Conservation (phyloP, 2,888 invertebrate species). For the Hirtodrosophila duncani region DNA sequence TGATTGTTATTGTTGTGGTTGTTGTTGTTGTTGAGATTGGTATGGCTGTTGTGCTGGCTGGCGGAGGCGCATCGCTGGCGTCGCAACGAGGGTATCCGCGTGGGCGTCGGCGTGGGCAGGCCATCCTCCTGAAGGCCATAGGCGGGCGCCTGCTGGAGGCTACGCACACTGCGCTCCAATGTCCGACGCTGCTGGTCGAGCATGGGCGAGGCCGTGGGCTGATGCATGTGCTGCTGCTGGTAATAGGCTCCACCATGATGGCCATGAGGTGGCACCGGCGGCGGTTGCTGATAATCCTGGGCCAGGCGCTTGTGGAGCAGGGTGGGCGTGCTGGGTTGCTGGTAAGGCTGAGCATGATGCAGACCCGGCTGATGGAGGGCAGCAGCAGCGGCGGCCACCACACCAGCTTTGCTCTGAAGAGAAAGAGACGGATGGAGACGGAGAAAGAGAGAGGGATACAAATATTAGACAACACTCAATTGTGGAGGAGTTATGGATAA, state of each 20-base stretch:
- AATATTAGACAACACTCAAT: background rate
- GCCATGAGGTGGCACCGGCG: constrained; percentile 74
- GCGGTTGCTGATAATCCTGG: constrained; percentile 58
- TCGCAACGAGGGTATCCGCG: constrained; percentile 75
- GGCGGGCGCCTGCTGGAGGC: constrained; percentile 61
- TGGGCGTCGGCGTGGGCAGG: constrained; percentile 59
- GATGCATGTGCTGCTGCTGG: constrained; percentile 49
- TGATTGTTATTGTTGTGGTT: constrained; percentile 26
- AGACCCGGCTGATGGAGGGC: constrained; percentile 63
- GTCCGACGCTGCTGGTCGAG: constrained; percentile 74
- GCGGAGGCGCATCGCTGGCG: constrained; percentile 75
- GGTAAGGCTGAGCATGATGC: constrained; percentile 74
- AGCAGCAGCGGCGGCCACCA: constrained; percentile 40
- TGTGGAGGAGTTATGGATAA: background rate
- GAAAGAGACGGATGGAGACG: background rate
- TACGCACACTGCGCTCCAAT: constrained; percentile 74
- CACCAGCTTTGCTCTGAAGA: constrained; percentile 38
- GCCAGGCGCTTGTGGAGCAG: constrained; percentile 70
- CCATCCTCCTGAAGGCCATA: constrained; percentile 61
- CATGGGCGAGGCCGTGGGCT: constrained; percentile 66
- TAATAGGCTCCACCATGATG: too few relatives aligned
- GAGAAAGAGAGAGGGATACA: background rate
- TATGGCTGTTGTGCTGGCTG: constrained; percentile 64
- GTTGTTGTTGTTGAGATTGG: constrained; percentile 37
- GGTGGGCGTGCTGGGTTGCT: constrained; percentile 71